Evolutionary conservation across 2,797 vertebrate species (phyloP), one percentile per base, ranked within the genome.

Genomic region (Argya squamiceps): DNA sequence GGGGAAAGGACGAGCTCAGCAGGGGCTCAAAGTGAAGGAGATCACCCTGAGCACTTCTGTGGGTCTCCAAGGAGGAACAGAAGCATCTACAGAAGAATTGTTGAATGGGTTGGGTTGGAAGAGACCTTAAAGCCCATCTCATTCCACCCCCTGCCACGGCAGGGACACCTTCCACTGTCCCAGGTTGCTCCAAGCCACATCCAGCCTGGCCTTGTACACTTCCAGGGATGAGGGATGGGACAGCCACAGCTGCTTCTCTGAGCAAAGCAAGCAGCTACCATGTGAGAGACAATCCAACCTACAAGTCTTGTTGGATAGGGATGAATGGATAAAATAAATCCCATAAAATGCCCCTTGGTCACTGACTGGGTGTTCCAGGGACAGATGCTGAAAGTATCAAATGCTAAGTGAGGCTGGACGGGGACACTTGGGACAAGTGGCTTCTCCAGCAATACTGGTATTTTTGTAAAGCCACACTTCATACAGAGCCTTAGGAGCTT

Each of bases 261-360:
- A 56, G 58, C 15, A 64, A 52, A 58, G 37, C 11, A 34, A 10
- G 50, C 22, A 58, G 12, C 41, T 58, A 34, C 37, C 0, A 0
- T 2, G 3, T 1, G 24, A 79, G 53, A 64, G n/a, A 59, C 34
- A 71, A 52, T 60, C 73, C 20, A 69, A 2, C 29, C 23, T 10
- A 18, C 0, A 0, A 70, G 32, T 14, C 29, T 46, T 16, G 5
- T 43, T 56, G 32, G 30, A 62, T 0, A 0, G n/a, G 22, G 11
- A 21, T 53, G 47, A 50, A 87, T 3, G 4, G 24, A n/a, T 16
- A 17, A 64, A 91, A 75, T 55, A 52, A 81, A 82, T 12, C 53
- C 30, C 46, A 24, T 47, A 14, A 47, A 39, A 53, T 8, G 5
- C 3, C 8, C 21, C 39, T 17, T 15, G 4, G 4, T 52, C 59